Base-by-base conservation (phyloP, 2,113 vertebrate genomes). In the Stomatorhinus ivindoensis region DNA sequence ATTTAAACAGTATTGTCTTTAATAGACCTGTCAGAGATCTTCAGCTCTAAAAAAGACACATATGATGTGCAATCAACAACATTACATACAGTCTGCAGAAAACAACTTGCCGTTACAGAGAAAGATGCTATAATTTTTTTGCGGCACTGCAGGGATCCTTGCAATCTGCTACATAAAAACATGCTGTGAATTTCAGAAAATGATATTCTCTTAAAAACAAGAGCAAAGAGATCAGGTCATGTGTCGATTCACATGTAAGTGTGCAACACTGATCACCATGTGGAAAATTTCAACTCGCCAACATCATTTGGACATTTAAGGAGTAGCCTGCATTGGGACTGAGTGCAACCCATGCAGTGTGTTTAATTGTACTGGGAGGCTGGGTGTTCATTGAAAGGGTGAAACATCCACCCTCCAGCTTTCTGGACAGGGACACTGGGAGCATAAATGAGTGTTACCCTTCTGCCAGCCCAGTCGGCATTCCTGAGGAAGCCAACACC, bases 351-450 rank as follows among this genome's bases (percentile, higher is more conserved):
- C 44, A 47, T 86, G 46, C 48, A 53, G n/a, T 86, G n/a, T 51
- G 48, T 51, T 87, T 87, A 87, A 53, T 53, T 53, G 85, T n/a
- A 53, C 48, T 53, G 85, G 85, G 50, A 87, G 50, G 27, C 48
- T 51, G 84, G 27, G 39, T 46, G 82, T 84, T 80, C 35, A 76
- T 17, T 76, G 31, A 76, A 42, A 46, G 27, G 24, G 21, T 44
- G 10, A 86, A 44, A 24, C 21, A 86, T 24, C n/a, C 50, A 53
- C 15, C 48, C 15, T 31, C 24, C 13, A 47, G 44, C 44, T 50
- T 47, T 50, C 84, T 3, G n/a, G 24, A 24, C 21, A 27, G 84
- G 44, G 4, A 86, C 47, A 24, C n/a, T 86, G 84, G 44, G n/a
- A 86, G 5, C 27, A 50, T 86, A 31, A 86, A 24, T 24, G 27